Percentiles rank a stretch among this genome's conserved stretches.
These are phyloP conservation scores for Drosophila repletoides DNA, from an alignment of 1,140 invertebrate genomes.

Conservation along the genomic window DNA sequence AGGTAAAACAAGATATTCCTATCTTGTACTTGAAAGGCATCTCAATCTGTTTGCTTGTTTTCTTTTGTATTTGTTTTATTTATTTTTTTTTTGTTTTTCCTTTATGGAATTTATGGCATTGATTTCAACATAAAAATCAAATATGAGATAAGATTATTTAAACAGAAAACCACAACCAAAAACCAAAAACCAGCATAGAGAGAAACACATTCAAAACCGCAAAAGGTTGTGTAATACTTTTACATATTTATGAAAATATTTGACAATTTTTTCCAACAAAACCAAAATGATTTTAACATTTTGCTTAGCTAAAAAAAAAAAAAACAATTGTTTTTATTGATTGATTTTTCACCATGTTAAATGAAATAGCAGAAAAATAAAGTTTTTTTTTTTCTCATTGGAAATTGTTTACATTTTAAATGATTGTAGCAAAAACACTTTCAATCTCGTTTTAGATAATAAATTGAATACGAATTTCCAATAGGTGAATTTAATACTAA, in stretches of 20 bases:
- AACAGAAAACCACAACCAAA: background rate
- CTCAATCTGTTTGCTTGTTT: background rate
- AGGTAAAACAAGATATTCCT: constrained; percentile 19
- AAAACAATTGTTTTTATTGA: constrained; percentile 12
- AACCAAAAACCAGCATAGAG: background rate
- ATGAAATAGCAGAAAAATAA: background rate
- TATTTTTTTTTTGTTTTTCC: background rate
- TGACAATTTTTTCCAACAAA: background rate
- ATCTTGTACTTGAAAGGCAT: constrained; percentile 3
- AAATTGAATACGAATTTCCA: constrained; percentile 16
- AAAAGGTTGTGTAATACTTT: constrained; percentile 1
- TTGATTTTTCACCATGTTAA: constrained; percentile 23
- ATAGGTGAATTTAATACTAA: constrained; percentile 1
- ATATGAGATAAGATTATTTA: constrained; percentile 25
- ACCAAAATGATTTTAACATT: constrained; percentile 22
- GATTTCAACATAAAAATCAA: background rate
- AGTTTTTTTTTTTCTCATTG: constrained; percentile 2
- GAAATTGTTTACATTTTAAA: constrained; percentile 24
- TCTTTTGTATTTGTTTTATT: background rate
- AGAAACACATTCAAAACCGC: background rate
- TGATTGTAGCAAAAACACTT: constrained; percentile 27
- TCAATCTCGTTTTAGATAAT: constrained; percentile 22
- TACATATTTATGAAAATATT: constrained; percentile 5
- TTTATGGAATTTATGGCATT: constrained; percentile 26
- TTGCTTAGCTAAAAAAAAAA: background rate